These are phyloP conservation scores for Aurelia coerulea DNA, from an alignment of 30 jellyfish, hydroid and myxozoan genomes.

Conservation along the genomic window DNA sequence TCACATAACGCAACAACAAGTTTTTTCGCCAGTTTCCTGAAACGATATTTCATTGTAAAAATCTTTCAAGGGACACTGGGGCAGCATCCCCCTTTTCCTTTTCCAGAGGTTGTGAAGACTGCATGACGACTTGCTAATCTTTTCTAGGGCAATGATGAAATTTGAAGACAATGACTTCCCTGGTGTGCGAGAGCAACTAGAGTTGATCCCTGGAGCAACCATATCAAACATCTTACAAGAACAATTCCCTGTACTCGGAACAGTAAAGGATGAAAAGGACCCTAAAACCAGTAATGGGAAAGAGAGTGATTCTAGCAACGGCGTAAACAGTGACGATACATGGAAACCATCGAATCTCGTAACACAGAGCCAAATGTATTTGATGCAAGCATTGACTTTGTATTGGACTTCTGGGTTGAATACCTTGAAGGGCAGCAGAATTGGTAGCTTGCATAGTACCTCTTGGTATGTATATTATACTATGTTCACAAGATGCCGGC, in stretches of 20 bases:
- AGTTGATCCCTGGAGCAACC: constrained; percentile 94
- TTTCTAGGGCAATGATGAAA: constrained; percentile 89
- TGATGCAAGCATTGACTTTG: constrained; percentile 94
- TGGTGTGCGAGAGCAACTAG: constrained; percentile 92
- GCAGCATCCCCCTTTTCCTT: no score
- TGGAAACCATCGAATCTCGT: constrained; percentile 81
- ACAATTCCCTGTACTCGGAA: constrained; percentile 98
- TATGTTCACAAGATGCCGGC: no score
- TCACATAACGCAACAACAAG: no score
- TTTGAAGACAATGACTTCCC: constrained; percentile 98
- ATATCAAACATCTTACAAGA: constrained; percentile 87
- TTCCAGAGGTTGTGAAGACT: not conserved
- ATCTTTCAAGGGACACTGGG: not conserved
- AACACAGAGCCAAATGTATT: constrained; percentile 78
- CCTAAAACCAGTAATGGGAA: constrained; percentile 1
- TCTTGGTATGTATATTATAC: constrained; percentile 74
- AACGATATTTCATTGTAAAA: no score
- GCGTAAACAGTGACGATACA: constrained; percentile 39
- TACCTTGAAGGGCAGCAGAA: constrained; percentile 95
- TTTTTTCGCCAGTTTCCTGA: no score
- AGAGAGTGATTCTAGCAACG: constrained; percentile 37
- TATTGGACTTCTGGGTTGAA: constrained; percentile 98
- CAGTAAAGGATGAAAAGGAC: constrained; percentile 89
- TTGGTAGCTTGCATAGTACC: constrained; percentile 97
- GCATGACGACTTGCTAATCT: not conserved